Percentiles rank a stretch among this genome's conserved stretches.
Evolutionary conservation across 2,113 vertebrate species (phyloP).

Genomic region (Phrynosoma blainvillii): DNA sequence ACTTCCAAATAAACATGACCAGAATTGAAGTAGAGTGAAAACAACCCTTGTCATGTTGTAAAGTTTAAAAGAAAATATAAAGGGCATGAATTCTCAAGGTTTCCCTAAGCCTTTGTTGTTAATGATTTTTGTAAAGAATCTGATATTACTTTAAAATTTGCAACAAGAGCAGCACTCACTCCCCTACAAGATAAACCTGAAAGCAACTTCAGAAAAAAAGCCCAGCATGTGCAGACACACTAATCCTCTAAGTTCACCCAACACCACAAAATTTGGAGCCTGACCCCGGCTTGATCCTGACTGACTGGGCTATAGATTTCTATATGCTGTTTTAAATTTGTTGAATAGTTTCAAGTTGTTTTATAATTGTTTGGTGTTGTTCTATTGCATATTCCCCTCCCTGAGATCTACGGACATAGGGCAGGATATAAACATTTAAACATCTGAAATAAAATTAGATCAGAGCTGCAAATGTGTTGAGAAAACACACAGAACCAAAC

Average conservation of each 20-base stretch:
- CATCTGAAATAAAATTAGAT: not conserved
- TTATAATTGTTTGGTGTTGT: too few species aligned
- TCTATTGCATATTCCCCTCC: too few species aligned
- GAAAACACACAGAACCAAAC: not conserved
- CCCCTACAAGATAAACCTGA: not conserved
- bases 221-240: not conserved
- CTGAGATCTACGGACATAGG: too few species aligned
- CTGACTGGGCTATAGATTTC: too few species aligned
- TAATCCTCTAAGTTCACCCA: not conserved
- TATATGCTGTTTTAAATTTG: too few species aligned
- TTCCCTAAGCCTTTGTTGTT: not conserved
- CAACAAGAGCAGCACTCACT: not conserved
- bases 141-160: not conserved
- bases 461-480: not conserved
- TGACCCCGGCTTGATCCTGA: too few species aligned
- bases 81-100: not conserved
- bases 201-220: rapidly evolving
- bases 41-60: too few species aligned
- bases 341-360: too few species aligned
- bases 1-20: not conserved
- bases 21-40: not conserved
- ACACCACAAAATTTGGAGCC: not conserved
- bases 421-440: too few species aligned
- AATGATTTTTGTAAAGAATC: not conserved
- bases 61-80: not conserved